A percentile compares a stretch with the other conserved stretches of the same genome.
These are phyloP conservation scores for Peribatodes rhomboidaria DNA, from an alignment of 2,888 invertebrate genomes.

Conservation along the genomic window DNA sequence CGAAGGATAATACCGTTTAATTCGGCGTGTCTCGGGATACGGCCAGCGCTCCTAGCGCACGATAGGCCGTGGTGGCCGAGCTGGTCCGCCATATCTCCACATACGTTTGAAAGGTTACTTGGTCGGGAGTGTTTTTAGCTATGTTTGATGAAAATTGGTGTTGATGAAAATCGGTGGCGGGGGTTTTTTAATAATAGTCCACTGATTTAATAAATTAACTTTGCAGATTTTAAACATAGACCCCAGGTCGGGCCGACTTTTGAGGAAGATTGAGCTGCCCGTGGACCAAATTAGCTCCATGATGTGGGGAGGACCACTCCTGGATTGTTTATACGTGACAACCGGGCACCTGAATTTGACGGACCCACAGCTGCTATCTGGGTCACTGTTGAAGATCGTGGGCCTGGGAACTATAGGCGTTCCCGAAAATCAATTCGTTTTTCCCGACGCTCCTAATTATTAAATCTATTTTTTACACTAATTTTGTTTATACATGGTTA, in stretches of 20 bases:
- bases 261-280: constrained; percentile 22
- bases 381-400: constrained; percentile 11
- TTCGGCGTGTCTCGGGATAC: no score
- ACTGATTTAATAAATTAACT: neutral
- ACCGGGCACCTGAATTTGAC: neutral
- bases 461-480: neutral
- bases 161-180: no score
- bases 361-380: neutral
- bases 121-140: no score
- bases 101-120: no score
- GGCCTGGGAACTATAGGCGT: constrained; percentile 47
- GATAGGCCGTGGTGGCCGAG: no score
- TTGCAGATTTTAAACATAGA: constrained; percentile 18
- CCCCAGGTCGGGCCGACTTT: neutral
- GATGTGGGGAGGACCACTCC: constrained; percentile 27
- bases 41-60: no score
- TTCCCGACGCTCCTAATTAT: constrained; percentile 14
- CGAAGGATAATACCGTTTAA: no score
- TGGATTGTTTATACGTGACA: constrained; percentile 22
- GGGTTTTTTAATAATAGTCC: no score
- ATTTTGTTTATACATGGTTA: no score
- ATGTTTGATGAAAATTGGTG: no score
- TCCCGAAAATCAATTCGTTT: constrained; percentile 26
- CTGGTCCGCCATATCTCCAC: no score
- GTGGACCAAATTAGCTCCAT: constrained; percentile 30